phyloP scores from a whole-genome alignment of 1,140 invertebrate genomes.

The Anastatus disparis region DNA sequence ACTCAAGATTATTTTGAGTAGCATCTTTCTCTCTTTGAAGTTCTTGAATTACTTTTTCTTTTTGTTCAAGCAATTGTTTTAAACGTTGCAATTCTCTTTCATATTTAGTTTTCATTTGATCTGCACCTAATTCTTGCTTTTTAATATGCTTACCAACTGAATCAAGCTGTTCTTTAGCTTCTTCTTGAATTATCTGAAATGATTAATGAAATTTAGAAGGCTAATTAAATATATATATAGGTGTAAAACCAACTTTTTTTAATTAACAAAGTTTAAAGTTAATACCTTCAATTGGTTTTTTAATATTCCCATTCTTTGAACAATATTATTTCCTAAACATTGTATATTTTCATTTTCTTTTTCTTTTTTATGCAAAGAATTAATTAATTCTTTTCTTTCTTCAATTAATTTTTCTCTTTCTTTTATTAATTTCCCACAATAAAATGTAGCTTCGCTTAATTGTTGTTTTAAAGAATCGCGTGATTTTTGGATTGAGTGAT shows the following conservation, averaged over 20 bases:
- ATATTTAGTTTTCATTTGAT: constrained; percentile 66
- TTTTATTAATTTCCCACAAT: constrained; percentile 68
- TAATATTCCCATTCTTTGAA: constrained; percentile 65
- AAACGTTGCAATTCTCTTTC: constrained; percentile 65
- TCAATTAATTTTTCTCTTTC: constrained; percentile 68
- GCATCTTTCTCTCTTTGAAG: constrained; percentile 60
- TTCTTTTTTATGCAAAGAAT: constrained; percentile 63
- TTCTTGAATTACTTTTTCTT: constrained; percentile 63
- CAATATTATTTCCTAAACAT: constrained; percentile 66
- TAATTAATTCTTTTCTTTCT: constrained; percentile 67
- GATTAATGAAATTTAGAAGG: background rate
- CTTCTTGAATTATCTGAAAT: constrained; percentile 67
- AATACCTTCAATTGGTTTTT: constrained; percentile 68
- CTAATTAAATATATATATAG: constrained; percentile 1
- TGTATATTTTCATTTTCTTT: constrained; percentile 68
- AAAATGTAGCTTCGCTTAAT: constrained; percentile 68
- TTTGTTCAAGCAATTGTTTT: constrained; percentile 64
- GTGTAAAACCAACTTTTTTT: background rate
- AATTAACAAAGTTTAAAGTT: constrained; percentile 25
- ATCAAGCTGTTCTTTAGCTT: constrained; percentile 66
- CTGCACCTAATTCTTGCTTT: constrained; percentile 64
- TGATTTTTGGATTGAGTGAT: constrained; percentile 66
- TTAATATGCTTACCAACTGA: constrained; percentile 68
- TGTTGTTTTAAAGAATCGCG: constrained; percentile 68
- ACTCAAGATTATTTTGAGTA: constrained; percentile 58